phyloP scores from a whole-genome alignment of 2,888 invertebrate species.

The Limnephilus auricula region DNA sequence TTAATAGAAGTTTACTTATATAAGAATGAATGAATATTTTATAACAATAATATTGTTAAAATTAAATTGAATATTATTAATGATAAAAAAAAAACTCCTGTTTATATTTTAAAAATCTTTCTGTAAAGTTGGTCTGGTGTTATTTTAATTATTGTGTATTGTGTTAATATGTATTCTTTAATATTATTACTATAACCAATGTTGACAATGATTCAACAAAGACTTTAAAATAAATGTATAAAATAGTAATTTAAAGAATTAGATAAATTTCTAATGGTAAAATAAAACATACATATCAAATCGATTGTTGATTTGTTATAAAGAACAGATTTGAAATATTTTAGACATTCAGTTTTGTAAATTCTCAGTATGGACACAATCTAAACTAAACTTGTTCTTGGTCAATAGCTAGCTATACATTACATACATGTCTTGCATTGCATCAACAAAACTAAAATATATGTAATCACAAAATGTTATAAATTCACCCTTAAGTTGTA shows the following conservation, averaged over 20 bases:
- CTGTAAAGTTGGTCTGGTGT: slow-evolving; percentile 17
- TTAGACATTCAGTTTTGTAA: slow-evolving; percentile 1
- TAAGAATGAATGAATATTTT: slow-evolving; percentile 26
- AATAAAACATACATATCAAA: slow-evolving; percentile 44
- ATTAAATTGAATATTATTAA: slow-evolving; percentile 30
- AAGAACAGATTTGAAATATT: slow-evolving; percentile 34
- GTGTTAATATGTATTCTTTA: slow-evolving; percentile 33
- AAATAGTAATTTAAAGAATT: slow-evolving; percentile 27
- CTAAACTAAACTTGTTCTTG: slow-evolving; percentile 7
- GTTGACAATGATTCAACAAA: slow-evolving; percentile 42
- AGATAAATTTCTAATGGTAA: slow-evolving; percentile 18
- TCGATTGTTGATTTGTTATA: slow-evolving; percentile 41
- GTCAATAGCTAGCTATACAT: slow-evolving; percentile 18
- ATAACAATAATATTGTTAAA: slow-evolving; percentile 24
- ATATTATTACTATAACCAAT: slow-evolving; percentile 42
- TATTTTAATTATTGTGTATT: slow-evolving; percentile 42
- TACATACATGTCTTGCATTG: background rate
- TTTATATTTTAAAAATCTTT: slow-evolving; percentile 17
- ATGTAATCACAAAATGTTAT: slow-evolving; percentile 6
- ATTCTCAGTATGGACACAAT: background rate
- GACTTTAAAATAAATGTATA: slow-evolving; percentile 33
- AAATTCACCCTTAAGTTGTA: slow-evolving; percentile 37
- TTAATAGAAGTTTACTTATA: slow-evolving; percentile 6
- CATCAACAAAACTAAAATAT: slow-evolving; percentile 1
- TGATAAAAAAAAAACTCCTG: background rate